phyloP scores from a whole-genome alignment of 2,888 invertebrate genomes.

The Synergus japonicus region DNA sequence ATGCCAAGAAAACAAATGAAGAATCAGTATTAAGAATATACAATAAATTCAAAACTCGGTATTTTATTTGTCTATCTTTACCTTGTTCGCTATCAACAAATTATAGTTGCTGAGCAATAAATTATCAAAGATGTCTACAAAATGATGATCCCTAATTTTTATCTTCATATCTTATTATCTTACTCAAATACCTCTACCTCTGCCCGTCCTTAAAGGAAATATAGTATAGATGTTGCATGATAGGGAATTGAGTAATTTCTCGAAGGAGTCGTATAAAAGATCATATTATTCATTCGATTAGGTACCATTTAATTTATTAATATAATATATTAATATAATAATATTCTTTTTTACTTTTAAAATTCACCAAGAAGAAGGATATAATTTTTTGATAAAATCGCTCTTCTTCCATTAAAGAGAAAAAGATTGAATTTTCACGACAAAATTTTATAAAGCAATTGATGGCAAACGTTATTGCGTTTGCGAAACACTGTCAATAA shows the following conservation, averaged over 20 bases:
- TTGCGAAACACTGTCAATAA: too few relatives aligned
- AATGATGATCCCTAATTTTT: neutral
- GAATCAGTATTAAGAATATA: neutral
- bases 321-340: too few relatives aligned
- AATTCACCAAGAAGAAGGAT: too few relatives aligned
- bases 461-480: too few relatives aligned
- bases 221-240: neutral
- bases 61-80: neutral
- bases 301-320: neutral
- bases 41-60: neutral
- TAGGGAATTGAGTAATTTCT: conserved; percentile 29
- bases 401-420: too few relatives aligned
- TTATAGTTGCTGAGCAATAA: neutral
- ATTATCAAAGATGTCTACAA: neutral
- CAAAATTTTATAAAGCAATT: too few relatives aligned
- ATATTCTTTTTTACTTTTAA: too few relatives aligned
- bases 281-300: neutral
- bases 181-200: neutral
- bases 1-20: neutral
- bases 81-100: neutral
- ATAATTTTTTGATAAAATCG: too few relatives aligned
- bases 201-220: neutral
- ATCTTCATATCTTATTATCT: too few relatives aligned
- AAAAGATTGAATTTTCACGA: too few relatives aligned
- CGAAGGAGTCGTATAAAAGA: conserved; percentile 10